Percentiles rank a stretch among this genome's conserved stretches.
These are phyloP conservation scores for Diarsia dahlii DNA, from an alignment of 2,888 invertebrate genomes.

Conservation along the genomic window DNA sequence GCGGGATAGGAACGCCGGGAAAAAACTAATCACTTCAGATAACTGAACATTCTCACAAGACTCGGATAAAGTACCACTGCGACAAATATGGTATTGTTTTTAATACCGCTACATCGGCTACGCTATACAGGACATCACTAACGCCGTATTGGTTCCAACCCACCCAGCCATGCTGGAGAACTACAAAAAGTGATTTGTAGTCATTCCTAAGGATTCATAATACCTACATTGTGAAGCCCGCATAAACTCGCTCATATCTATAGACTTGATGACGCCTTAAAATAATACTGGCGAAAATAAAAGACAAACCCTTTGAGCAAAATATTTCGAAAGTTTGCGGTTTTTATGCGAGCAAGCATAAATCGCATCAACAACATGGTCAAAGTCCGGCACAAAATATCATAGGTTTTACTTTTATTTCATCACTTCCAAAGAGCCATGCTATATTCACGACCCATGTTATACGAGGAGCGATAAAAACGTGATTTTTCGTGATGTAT, in stretches of 20 bases:
- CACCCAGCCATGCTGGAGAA: slow-evolving; percentile 34
- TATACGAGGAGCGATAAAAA: slow-evolving; percentile 48
- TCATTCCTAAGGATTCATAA: slow-evolving; percentile 66
- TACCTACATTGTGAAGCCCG: slow-evolving; percentile 74
- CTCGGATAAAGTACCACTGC: slow-evolving; percentile 63
- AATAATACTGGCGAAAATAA: slow-evolving; percentile 83
- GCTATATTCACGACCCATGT: slow-evolving; percentile 49
- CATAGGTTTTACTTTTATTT: slow-evolving; percentile 66
- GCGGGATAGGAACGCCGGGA: slow-evolving; percentile 74
- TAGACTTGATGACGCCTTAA: slow-evolving; percentile 70
- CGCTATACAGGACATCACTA: slow-evolving; percentile 12
- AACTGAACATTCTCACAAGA: slow-evolving; percentile 77
- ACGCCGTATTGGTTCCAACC: slow-evolving; percentile 37
- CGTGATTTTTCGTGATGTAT: slow-evolving; percentile 47
- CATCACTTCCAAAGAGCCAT: slow-evolving; percentile 47
- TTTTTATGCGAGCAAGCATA: slow-evolving; percentile 78
- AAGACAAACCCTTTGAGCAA: slow-evolving; percentile 73
- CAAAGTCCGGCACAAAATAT: slow-evolving; percentile 61
- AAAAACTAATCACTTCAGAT: slow-evolving; percentile 78
- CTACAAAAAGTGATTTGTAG: slow-evolving; percentile 71
- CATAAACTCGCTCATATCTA: slow-evolving; percentile 66
- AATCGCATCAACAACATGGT: slow-evolving; percentile 76
- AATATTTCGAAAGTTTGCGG: slow-evolving; percentile 81
- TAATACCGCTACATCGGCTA: slow-evolving; percentile 71
- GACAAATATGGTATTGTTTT: slow-evolving; percentile 74